phyloP scores from a whole-genome alignment of 1,140 invertebrate species.

The Listronotus bonariensis region DNA sequence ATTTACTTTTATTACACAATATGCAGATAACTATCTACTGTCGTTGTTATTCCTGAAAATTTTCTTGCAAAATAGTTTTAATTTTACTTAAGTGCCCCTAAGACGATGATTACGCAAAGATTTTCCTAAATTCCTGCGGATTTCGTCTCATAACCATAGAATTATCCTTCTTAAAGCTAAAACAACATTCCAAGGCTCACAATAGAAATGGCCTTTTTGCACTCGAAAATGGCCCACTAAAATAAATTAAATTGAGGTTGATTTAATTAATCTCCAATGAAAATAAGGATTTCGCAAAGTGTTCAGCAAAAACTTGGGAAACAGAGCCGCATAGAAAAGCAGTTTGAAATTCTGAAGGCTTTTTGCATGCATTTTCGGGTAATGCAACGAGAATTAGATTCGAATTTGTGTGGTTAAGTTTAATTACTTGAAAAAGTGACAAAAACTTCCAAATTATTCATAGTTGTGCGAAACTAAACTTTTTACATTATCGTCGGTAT shows the following conservation, averaged over 20 bases:
- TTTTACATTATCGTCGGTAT: no score
- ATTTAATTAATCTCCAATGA: conserved; percentile 9
- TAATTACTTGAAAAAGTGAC: no score
- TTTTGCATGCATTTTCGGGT: conserved; percentile 5
- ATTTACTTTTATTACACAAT: no score
- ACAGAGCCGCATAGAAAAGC: background rate
- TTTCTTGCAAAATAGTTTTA: no score
- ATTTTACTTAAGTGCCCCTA: background rate
- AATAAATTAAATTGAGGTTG: conserved; percentile 8
- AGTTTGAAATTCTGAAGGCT: background rate
- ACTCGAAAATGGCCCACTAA: conserved; percentile 1
- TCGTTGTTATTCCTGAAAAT: background rate
- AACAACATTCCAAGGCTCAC: background rate
- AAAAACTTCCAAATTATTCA: no score
- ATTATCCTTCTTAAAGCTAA: background rate
- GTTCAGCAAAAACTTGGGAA: conserved; percentile 4
- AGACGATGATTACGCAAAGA: background rate
- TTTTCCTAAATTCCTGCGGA: background rate
- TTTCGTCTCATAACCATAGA: conserved; percentile 3
- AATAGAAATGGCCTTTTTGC: background rate
- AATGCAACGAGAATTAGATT: no score
- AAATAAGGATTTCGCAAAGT: conserved; percentile 2
- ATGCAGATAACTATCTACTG: background rate
- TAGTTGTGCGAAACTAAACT: no score
- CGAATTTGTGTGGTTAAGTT: no score